These are phyloP conservation scores for Scarus forsteni DNA, from an alignment of 2,797 vertebrate genomes.

Conservation along the genomic window DNA sequence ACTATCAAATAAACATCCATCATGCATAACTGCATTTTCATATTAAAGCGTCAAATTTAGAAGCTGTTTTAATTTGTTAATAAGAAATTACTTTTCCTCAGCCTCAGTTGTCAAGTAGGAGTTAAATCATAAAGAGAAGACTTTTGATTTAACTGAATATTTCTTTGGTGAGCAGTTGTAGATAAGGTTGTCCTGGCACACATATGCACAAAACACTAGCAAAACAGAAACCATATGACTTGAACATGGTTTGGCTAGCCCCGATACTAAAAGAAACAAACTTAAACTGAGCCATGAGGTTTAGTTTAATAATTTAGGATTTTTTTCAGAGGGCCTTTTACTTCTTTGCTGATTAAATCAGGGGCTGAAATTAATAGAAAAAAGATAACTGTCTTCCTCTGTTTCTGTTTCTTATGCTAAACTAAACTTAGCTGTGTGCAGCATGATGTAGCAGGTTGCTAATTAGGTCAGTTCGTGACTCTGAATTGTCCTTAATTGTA, in stretches of 20 bases:
- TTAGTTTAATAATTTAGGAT: not conserved
- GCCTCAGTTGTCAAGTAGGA: not conserved
- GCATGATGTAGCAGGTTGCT: too few species aligned
- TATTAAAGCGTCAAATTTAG: not conserved
- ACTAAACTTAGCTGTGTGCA: not conserved
- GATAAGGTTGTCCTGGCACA: not conserved
- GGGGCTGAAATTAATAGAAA: not conserved
- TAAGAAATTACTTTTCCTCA: not conserved
- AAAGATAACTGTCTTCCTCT: not conserved
- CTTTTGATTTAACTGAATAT: not conserved
- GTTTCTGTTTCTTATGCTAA: not conserved
- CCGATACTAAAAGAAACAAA: not conserved
- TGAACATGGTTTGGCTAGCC: not conserved
- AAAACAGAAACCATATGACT: not conserved
- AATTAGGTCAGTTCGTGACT: too few species aligned
- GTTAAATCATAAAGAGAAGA: too few species aligned
- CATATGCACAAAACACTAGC: not conserved
- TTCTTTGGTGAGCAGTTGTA: not conserved
- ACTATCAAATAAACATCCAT: not conserved
- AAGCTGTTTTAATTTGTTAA: not conserved
- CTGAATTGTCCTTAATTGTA: too few species aligned
- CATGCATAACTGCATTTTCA: not conserved
- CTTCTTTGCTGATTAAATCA: not conserved
- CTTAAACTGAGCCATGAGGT: not conserved
- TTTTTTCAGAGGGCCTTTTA: not conserved